Evolutionary conservation across 64 coral and sea anemone species (phyloP), one percentile per base, ranked within the genome.

Genomic region (Montipora efflorescens): DNA sequence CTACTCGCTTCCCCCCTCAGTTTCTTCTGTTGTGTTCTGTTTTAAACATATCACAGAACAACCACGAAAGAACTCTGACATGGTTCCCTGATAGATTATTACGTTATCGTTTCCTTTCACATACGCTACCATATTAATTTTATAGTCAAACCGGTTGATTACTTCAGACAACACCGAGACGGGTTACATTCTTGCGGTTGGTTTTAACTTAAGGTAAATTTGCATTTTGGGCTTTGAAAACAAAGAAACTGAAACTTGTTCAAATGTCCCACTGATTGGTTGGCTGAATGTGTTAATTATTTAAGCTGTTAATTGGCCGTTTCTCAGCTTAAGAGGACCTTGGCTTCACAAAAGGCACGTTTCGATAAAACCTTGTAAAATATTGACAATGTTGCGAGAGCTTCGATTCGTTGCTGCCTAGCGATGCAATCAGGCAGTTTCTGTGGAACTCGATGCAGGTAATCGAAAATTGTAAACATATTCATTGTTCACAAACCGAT

Each of bases 271-370:
- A 64, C 66, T 59, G 64, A 86, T 86, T 86, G 82, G 82, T 67
- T 44, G 15, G 82, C 8, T 18, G 66, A 71, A 7, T 86, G 82
- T 86, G 66, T 86, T 86, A 86, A 86, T 86, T 86, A 86, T 86
- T 86, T 70, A 72, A 86, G 82, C 82, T 72, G 82, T 71, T 86
- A 86, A 86, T 86, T 86, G 66, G 62, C 18, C 8, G 16, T 4
- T 18, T 22, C 48, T 18, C 82, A 9, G 82, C 62, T 84, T 68
- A 48, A 14, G 44, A 69, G 6, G 11, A 5, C 19, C 61, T 47
- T 52, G 16, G 61, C 59, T 13, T 67, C 81, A 84, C 81, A 67
- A 84, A 76, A 84, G 59, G 58, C 81, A 86, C 68, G 46, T n/a
- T 86, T 72, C 46, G 18, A 46, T 70, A 18, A 44, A 86, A 18